Evolutionary conservation across 1,140 invertebrate species (phyloP), one percentile per base, ranked within the genome.

Genomic region (Cephus cinctus): DNA sequence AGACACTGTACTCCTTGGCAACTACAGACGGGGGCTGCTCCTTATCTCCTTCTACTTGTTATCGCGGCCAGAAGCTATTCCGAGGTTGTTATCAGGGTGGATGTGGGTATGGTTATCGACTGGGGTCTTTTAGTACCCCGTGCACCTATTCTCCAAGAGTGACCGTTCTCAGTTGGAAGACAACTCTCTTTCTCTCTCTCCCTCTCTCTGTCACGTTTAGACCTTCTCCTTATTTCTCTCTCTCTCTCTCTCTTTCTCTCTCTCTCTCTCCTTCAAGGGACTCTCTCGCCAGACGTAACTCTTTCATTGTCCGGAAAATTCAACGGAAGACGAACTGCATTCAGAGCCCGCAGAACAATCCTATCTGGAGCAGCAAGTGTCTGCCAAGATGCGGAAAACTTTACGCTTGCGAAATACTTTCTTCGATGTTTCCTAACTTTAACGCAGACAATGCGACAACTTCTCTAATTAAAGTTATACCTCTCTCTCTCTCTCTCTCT

Each of bases 151-250:
- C n/a, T n/a, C n/a, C n/a, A n/a, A n/a, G n/a, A n/a, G n/a, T n/a
- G n/a, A n/a, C n/a, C n/a, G n/a, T n/a, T n/a, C n/a, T n/a, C n/a
- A n/a, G n/a, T n/a, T n/a, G n/a, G n/a, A n/a, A n/a, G n/a, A n/a
- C n/a, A n/a, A n/a, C n/a, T n/a, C n/a, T n/a, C n/a, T n/a, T n/a
- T n/a, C n/a, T n/a, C n/a, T n/a, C n/a, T n/a, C n/a, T n/a, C n/a
- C n/a, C n/a, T n/a, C 55, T 65, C 63, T 61, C 61, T 65, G 52
- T 45, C 61, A 51, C 56, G 54, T 50, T 54, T 45, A 47, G 50
- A 61, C 63, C 57, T 60, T 65, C 61, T 58, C 49, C 46, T 45
- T 56, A 54, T 58, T 6, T 6, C 12, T 42, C 5, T 1, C 5
- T 3, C 1, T 14, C n/a, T 9, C 21, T 41, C 4, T 2, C 9